phyloP scores from a whole-genome alignment of 2,797 vertebrate species.

The Telmatherina bonti region DNA sequence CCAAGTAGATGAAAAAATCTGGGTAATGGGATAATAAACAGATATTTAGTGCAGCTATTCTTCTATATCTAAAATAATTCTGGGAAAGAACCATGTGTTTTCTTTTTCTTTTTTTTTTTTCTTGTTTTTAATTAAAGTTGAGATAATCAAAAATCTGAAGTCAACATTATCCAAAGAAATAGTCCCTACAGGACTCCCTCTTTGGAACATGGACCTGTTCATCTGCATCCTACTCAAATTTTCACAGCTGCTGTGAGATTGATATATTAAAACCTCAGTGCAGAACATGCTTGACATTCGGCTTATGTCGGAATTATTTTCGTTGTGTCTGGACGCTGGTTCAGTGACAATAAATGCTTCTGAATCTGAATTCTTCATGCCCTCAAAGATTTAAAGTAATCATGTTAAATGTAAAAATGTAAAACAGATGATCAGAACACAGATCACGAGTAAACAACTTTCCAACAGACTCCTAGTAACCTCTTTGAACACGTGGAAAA shows the following conservation, averaged over 20 bases:
- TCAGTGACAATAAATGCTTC: too few relatives aligned
- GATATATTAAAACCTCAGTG: conserved; percentile 8
- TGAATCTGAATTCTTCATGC: too few relatives aligned
- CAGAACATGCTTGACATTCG: background rate
- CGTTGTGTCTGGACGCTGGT: too few relatives aligned
- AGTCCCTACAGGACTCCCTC: background rate
- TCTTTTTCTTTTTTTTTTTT: too few relatives aligned
- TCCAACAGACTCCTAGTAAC: background rate
- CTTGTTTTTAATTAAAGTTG: too few relatives aligned
- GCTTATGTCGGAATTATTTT: too few relatives aligned
- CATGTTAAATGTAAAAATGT: conserved; percentile 5
- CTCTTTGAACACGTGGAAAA: conserved; percentile 4
- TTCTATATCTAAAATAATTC: too few relatives aligned
- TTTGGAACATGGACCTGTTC: background rate
- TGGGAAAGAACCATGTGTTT: too few relatives aligned
- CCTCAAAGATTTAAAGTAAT: background rate
- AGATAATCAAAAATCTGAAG: background rate
- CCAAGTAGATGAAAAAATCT: too few relatives aligned
- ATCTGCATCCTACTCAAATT: conserved; percentile 12
- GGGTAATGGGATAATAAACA: too few relatives aligned
- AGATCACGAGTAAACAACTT: background rate
- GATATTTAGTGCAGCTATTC: too few relatives aligned
- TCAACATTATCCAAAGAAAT: background rate
- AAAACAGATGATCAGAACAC: background rate
- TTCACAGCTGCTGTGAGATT: conserved; percentile 1